Evolutionary conservation across 2,888 invertebrate species (phyloP), one percentile per base, ranked within the genome.

Genomic region (Machimus rusticus): DNA sequence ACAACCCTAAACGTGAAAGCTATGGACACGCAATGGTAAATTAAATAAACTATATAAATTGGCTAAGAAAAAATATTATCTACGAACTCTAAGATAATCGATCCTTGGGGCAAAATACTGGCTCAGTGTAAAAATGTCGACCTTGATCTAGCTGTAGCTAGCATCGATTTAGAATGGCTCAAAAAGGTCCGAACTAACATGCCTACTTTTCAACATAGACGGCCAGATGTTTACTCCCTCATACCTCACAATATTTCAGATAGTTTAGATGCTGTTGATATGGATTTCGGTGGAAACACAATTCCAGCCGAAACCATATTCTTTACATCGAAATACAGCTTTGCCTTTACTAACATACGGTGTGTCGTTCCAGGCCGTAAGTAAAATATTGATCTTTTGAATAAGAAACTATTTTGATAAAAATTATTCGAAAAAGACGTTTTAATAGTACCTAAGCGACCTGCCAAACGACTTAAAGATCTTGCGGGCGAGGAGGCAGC

Each of bases 91-190:
- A 51, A 51, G 51, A 88, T 92, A 74, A 94, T 99, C 5, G 97
- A 98, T 93, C 99, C 99, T 0, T 98, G 98, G 98, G 99, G 99
- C 5, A 94, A 95, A 89, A 94, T 99, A 8, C 90, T 99, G 14
- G 96, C 96, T 0, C 95, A 97, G 90, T 97, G 97, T 90, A 66
- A 43, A 31, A 94, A 94, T 6, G 94, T 94, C 88, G 91, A 91
- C 34, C 90, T 94, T 78, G 94, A 94, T 0, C 93, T 95, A 79
- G 95, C 95, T 84, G 92, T 96, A 0, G 97, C 96, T 0, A 96
- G 96, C 89, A 94, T 99, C 66, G 95, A 96, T 90, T 90, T 94
- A 1, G 92, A 93, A 0, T 93, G 93, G 57, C 89, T 98, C 8
- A 89, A 92, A 0, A 94, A 94, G 88, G 93, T 98, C 0, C 94